Evolutionary conservation across 1,140 invertebrate genomes (phyloP).

Genomic region (Yoshiicerus persimilis): DNA sequence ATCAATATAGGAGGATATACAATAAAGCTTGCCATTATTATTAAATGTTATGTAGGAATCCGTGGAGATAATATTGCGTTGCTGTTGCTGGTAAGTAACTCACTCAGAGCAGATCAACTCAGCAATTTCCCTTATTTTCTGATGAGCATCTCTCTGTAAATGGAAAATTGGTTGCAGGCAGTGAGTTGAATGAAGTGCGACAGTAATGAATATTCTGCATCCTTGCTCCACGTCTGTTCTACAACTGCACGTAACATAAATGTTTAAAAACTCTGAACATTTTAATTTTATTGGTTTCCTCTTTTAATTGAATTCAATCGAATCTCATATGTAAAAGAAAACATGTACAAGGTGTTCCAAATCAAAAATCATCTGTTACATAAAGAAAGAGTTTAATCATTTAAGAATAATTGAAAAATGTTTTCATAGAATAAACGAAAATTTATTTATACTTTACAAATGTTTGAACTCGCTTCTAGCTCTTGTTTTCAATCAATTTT

Average conservation of each 20-base stretch:
- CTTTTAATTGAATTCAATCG: neutral
- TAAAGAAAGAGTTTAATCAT: no score
- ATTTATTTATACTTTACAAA: neutral
- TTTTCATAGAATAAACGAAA: neutral
- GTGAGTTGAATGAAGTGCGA: neutral
- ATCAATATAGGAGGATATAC: neutral
- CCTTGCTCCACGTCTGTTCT: no score
- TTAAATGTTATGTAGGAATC: neutral
- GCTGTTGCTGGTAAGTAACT: neutral
- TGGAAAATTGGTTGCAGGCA: neutral
- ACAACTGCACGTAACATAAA: neutral
- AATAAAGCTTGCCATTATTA: neutral
- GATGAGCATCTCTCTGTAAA: constrained; percentile 13
- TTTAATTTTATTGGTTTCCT: neutral
- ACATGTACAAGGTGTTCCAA: no score
- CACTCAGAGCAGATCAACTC: neutral
- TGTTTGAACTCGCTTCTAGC: neutral
- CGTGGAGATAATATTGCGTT: neutral
- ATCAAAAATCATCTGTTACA: no score
- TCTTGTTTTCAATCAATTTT: neutral
- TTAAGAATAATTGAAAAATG: neutral
- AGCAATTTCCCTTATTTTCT: neutral
- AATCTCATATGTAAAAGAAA: neutral
- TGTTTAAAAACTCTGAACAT: neutral
- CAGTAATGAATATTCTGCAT: neutral